Conservation (phyloP, 2,888 invertebrate species). For the Blomia tropicalis region DNA sequence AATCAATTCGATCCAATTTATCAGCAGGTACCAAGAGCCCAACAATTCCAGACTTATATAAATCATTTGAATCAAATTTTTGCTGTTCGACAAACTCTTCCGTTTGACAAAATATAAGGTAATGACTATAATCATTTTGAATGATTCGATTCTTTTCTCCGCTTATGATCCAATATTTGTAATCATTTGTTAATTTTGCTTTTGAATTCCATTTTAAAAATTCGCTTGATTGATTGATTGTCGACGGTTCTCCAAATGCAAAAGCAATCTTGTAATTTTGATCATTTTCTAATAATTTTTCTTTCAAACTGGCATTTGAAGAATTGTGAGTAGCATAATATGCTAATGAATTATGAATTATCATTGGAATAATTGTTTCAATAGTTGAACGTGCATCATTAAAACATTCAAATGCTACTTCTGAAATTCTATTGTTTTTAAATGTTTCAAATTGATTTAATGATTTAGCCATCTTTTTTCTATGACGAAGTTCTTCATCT, state of each 20-base stretch:
- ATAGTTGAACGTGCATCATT: background rate
- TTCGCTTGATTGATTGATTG: background rate
- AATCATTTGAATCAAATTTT: background rate
- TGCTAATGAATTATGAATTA: conserved; percentile 13
- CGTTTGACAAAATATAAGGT: conserved; percentile 21
- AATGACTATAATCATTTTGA: conserved; percentile 24
- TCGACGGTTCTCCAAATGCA: conserved; percentile 17
- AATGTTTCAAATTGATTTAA: background rate
- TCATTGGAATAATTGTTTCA: conserved; percentile 15
- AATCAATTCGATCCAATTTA: conserved; percentile 12
- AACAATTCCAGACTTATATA: conserved; percentile 18
- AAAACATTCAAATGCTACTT: conserved; percentile 1
- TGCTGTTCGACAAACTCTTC: conserved; percentile 17
- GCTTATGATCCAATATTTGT: conserved; percentile 18
- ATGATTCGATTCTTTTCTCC: conserved; percentile 23
- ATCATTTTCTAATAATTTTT: background rate
- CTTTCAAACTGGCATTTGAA: conserved; percentile 20
- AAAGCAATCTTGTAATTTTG: conserved; percentile 20
- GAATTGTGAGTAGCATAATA: conserved; percentile 16
- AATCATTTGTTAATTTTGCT: conserved; percentile 19
- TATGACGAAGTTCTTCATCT: background rate
- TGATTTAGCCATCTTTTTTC: background rate
- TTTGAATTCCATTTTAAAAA: conserved; percentile 18
- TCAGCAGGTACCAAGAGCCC: conserved; percentile 20
- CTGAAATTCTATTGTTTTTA: conserved; percentile 2